Percentiles rank a stretch among this genome's conserved stretches.
These are phyloP conservation scores for Seriola quinqueradiata DNA, from an alignment of 2,113 vertebrate genomes.

Conservation along the genomic window DNA sequence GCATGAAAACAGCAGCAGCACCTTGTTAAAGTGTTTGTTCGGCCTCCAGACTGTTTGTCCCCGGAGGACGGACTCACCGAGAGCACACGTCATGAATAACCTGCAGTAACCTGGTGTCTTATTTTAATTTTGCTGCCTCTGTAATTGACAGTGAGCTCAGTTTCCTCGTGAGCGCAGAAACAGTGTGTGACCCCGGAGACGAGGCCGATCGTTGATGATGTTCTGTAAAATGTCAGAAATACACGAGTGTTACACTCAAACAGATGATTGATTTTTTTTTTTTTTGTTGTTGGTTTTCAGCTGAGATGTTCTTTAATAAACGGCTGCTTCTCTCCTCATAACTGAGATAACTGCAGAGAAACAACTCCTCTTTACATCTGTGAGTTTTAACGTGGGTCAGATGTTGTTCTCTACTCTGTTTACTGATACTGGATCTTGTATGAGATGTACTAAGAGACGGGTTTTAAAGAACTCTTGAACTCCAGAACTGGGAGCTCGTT, in stretches of 20 bases:
- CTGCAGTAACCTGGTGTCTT: constrained; percentile 45
- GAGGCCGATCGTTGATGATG: constrained; percentile 17
- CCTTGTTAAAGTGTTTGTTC: constrained; percentile 70
- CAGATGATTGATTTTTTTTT: constrained; percentile 44
- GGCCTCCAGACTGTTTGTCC: constrained; percentile 39
- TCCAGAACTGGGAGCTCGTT: too few relatives aligned
- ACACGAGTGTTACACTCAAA: constrained; percentile 28
- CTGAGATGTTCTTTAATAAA: neutral
- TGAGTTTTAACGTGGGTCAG: neutral
- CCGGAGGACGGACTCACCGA: constrained; percentile 12
- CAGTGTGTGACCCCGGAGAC: constrained; percentile 49
- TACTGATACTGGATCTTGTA: too few relatives aligned
- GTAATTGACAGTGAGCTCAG: constrained; percentile 56
- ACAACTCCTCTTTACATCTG: neutral
- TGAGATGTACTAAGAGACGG: too few relatives aligned
- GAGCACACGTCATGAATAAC: constrained; percentile 49
- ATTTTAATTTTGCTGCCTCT: constrained; percentile 51
- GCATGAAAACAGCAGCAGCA: constrained; percentile 57
- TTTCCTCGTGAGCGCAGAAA: constrained; percentile 18
- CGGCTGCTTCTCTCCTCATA: neutral
- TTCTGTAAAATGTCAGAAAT: constrained; percentile 68
- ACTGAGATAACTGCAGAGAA: neutral
- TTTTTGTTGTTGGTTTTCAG: neutral
- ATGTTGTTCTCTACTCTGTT: too few relatives aligned
- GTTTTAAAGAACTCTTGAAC: too few relatives aligned